Percentiles rank a stretch among this genome's conserved stretches.
Conservation (phyloP, 2,113 vertebrate species). For the Brevimyrus niger region DNA sequence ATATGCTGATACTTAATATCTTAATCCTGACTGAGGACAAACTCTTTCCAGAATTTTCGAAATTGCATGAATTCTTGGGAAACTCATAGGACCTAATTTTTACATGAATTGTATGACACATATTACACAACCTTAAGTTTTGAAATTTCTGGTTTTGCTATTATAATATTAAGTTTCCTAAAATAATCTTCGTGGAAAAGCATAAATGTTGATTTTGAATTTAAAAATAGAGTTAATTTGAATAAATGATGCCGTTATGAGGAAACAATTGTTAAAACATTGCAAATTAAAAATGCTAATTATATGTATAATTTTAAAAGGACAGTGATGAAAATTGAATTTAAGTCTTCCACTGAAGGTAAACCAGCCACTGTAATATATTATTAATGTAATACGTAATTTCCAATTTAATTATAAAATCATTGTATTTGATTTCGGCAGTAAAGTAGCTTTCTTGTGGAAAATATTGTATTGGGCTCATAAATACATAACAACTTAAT, state of each 20-base stretch:
- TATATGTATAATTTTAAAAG: background rate
- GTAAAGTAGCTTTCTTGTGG: background rate
- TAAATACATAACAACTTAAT: background rate
- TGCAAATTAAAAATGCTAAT: background rate
- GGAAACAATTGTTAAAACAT: background rate
- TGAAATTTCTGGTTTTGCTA: background rate
- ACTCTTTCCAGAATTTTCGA: background rate
- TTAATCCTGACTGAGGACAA: background rate
- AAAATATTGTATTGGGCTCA: background rate
- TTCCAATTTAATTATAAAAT: background rate
- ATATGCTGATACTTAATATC: background rate
- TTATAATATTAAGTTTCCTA: background rate
- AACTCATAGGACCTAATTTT: background rate
- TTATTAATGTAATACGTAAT: background rate
- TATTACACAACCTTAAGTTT: background rate
- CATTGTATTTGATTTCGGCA: background rate
- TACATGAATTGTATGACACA: background rate
- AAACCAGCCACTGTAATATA: background rate
- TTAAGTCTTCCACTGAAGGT: background rate
- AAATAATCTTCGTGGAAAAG: background rate
- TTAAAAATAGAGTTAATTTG: background rate
- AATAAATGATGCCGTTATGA: background rate
- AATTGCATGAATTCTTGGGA: background rate
- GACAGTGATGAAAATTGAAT: background rate
- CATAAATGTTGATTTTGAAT: background rate